Base-by-base conservation (phyloP, 1,140 invertebrate genomes). In the Diabrotica virgifera region DNA sequence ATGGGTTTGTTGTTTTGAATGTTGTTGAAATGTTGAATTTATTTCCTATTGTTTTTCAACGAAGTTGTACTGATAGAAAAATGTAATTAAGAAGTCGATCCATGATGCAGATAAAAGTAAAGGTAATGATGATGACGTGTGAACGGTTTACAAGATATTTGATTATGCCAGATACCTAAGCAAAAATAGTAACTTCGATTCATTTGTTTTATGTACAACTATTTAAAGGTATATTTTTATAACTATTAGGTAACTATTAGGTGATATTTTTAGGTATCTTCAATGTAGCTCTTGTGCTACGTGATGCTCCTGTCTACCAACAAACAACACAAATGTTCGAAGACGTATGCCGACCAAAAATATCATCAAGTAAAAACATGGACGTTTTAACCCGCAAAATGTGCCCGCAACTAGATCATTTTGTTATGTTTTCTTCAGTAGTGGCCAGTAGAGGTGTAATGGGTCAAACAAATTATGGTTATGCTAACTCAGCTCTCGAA, bases 401-500 rank as follows among this genome's bases (percentile, higher is more conserved):
- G 10, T 55, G 13, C 24, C 2, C 7, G 10, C 10, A 9, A 55
- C 67, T 12, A n/a, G 68, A 71, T 52, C 62, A 73, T 69, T 90
- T 90, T 70, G 86, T 89, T 5, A 86, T 93, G 14, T 96, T 96
- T 79, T 96, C 94, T 1, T 94, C 91, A 56, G 90, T 96, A 6
- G 90, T 88, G 38, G 94, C 92, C 78, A 94, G 93, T 6, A 84
- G 91, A 55, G 94, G 94, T 64, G 95, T 96, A 79, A 86, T 87
- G 52, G 94, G 94, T 5, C 94, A 96, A 79, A 87, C 89, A 0
- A 96, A 95, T 79, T 96, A 97, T 77, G 94, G 87, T 37, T 85
- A 87, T 80, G 84, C 87, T 6, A 90, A 90, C 77, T 89, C 87
- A 0, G 80, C 88, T 10, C 90, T 90, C 88, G 89, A 90, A 77